These are phyloP conservation scores for Phengaris arion DNA, from an alignment of 2,888 invertebrate species.

Conservation along the genomic window DNA sequence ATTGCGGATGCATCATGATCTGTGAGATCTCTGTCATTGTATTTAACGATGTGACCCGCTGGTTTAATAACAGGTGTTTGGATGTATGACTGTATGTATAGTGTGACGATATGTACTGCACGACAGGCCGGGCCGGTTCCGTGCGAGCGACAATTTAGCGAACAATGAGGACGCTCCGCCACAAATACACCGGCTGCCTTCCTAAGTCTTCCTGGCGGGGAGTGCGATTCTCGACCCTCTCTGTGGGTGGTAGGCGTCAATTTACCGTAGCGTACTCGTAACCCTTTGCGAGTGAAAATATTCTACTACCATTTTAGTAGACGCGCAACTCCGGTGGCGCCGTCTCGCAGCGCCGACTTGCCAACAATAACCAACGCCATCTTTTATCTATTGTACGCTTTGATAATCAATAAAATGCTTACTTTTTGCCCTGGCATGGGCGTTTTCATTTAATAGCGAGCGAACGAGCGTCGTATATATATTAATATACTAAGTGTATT, in stretches of 20 bases:
- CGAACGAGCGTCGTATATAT: slow-evolving; percentile 10
- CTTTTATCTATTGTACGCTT: slow-evolving; percentile 73
- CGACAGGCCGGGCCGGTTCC: slow-evolving; percentile 76
- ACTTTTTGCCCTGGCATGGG: slow-evolving; percentile 35
- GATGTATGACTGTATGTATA: slow-evolving; percentile 61
- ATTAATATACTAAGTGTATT: neutral
- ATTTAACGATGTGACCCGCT: slow-evolving; percentile 71
- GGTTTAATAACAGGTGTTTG: slow-evolving; percentile 78
- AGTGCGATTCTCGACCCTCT: slow-evolving; percentile 47
- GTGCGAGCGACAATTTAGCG: slow-evolving; percentile 79
- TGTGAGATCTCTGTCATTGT: slow-evolving; percentile 69
- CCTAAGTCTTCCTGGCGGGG: slow-evolving; percentile 56
- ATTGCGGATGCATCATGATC: slow-evolving; percentile 68
- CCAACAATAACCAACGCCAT: slow-evolving; percentile 75
- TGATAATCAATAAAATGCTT: slow-evolving; percentile 70
- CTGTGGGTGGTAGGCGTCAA: slow-evolving; percentile 42
- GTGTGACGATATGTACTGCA: slow-evolving; percentile 75
- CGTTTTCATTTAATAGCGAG: slow-evolving; percentile 11
- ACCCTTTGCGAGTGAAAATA: slow-evolving; percentile 69
- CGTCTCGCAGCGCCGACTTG: slow-evolving; percentile 69
- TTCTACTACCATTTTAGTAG: slow-evolving; percentile 78
- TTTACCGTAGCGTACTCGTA: slow-evolving; percentile 42
- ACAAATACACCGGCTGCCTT: slow-evolving; percentile 70
- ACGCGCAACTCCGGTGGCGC: slow-evolving; percentile 76
- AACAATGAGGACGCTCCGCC: slow-evolving; percentile 77